These are phyloP conservation scores for Anthrax anthrax DNA, from an alignment of 2,888 invertebrate species.

Conservation along the genomic window DNA sequence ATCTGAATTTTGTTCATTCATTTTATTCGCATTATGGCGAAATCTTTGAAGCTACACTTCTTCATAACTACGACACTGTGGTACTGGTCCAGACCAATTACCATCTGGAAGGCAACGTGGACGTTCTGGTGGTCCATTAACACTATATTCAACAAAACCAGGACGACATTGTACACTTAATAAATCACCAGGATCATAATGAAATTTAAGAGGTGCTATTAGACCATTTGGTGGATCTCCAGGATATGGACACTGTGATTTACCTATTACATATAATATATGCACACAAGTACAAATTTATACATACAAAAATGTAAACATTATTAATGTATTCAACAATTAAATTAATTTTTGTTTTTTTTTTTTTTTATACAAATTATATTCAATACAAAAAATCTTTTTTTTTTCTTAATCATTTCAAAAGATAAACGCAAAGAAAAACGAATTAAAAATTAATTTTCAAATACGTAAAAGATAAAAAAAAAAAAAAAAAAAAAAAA, in stretches of 20 bases:
- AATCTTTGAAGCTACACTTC: conserved; percentile 35
- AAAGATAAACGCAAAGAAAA: too few species aligned
- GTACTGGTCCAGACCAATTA: conserved; percentile 51
- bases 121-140: conserved; percentile 40
- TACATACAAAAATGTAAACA: too few species aligned
- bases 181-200: conserved; percentile 58
- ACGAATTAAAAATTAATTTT: too few species aligned
- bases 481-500: neutral
- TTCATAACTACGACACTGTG: conserved; percentile 50
- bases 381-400: too few species aligned
- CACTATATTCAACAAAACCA: conserved; percentile 41
- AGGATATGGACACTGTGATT: conserved; percentile 55
- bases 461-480: neutral
- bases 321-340: neutral
- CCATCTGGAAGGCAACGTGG: conserved; percentile 51
- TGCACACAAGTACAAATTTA: too few species aligned
- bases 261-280: conserved; percentile 37
- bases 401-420: too few species aligned
- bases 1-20: too few species aligned
- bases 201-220: conserved; percentile 54
- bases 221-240: conserved; percentile 58
- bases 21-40: too few species aligned
- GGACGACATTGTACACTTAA: conserved; percentile 53
- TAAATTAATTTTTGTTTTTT: too few species aligned
- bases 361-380: too few species aligned